A percentile compares a stretch with the other conserved stretches of the same genome.
Evolutionary conservation across 30 jellyfish, hydroid and myxozoan genomes (phyloP).

Genomic region (Mastigias papua): DNA sequence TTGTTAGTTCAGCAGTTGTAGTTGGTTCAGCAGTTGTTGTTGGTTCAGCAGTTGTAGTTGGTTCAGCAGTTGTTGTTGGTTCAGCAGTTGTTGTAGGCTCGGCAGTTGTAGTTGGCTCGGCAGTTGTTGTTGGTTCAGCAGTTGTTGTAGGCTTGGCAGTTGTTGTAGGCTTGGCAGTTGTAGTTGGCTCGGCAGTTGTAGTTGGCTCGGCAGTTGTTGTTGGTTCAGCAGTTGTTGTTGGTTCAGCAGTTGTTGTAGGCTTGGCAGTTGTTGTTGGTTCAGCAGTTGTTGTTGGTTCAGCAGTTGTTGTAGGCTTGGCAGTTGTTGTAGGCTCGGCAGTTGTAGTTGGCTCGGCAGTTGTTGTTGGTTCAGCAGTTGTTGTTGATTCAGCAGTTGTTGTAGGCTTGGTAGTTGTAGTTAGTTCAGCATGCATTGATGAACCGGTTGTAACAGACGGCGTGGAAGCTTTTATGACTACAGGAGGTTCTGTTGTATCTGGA

Average conservation of each 20-base stretch:
- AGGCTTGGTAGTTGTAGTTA: background rate
- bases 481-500: conserved; percentile 3
- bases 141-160: background rate
- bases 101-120: conserved; percentile 10
- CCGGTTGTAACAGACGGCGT: background rate
- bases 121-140: conserved; percentile 42
- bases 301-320: background rate
- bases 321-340: background rate
- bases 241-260: conserved; percentile 9
- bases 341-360: conserved; percentile 13
- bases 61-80: background rate
- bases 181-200: conserved; percentile 3
- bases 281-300: background rate
- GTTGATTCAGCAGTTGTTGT: conserved; percentile 21
- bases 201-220: background rate
- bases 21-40: conserved; percentile 5
- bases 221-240: conserved; percentile 12
- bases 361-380: background rate
- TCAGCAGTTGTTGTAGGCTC: conserved; percentile 32
- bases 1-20: background rate
- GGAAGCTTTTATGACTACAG: background rate
- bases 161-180: background rate
- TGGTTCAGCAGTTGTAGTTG: conserved; percentile 5
- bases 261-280: background rate
- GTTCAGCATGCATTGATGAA: background rate